Percentiles rank a stretch among this genome's conserved stretches.
Evolutionary conservation across 2,888 invertebrate genomes (phyloP).

Genomic region (Mystacides longicornis): DNA sequence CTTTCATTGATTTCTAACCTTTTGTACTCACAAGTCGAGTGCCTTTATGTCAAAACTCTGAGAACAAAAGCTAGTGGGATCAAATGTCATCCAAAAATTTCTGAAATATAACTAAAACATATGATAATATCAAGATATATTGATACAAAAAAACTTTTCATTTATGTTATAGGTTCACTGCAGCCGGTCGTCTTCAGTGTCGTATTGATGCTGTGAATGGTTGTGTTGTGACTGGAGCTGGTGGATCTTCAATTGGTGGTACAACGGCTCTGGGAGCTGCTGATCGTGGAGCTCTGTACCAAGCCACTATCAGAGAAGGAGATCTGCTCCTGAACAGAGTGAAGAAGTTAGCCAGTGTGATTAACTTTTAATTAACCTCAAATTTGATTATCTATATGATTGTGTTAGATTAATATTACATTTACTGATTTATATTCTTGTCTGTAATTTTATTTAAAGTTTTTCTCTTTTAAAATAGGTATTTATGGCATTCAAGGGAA

Average conservation of each 20-base stretch:
- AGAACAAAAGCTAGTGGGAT: too few species aligned
- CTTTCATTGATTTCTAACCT: too few species aligned
- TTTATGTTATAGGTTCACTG: constrained; percentile 71
- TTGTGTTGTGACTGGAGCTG: constrained; percentile 78
- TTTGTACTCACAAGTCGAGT: too few species aligned
- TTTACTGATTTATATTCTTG: too few species aligned
- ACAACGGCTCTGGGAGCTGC: constrained; percentile 44
- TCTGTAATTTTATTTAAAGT: too few species aligned
- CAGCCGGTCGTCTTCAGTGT: constrained; percentile 93
- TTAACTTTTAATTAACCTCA: constrained; percentile 73
- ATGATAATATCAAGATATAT: not conserved
- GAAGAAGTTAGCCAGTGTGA: constrained; percentile 97
- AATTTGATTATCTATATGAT: too few species aligned
- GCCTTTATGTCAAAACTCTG: too few species aligned
- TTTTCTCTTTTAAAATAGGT: too few species aligned
- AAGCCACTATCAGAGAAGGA: constrained; percentile 96
- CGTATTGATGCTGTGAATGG: constrained; percentile 96
- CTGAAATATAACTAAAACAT: too few species aligned
- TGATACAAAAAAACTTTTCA: not conserved
- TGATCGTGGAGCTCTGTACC: constrained; percentile 67
- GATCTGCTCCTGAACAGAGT: constrained; percentile 95
- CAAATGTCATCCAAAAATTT: too few species aligned
- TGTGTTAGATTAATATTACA: too few species aligned
- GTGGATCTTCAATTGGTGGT: constrained; percentile 28
- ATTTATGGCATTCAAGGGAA: too few species aligned